A percentile compares a stretch with the other conserved stretches of the same genome.
These are phyloP conservation scores for Blastobasis lacticolella DNA, from an alignment of 2,888 invertebrate genomes.

Conservation along the genomic window DNA sequence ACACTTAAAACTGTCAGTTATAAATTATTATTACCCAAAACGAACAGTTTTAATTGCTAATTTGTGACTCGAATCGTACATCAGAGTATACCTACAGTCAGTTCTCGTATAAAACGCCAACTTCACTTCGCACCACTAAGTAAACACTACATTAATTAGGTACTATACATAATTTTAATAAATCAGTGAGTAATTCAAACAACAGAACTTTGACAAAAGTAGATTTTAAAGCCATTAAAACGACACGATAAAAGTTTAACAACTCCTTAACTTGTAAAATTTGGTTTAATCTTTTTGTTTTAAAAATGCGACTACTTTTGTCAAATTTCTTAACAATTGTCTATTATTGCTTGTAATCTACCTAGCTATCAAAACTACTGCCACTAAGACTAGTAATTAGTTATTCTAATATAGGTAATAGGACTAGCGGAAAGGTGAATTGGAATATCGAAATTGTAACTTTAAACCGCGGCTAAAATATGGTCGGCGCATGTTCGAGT, in stretches of 20 bases:
- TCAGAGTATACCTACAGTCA: too few species aligned
- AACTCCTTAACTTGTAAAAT: slow-evolving; percentile 28
- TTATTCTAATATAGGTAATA: slow-evolving; percentile 19
- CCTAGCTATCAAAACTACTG: slow-evolving; percentile 39
- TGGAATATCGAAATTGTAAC: too few species aligned
- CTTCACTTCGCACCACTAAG: slow-evolving; percentile 38
- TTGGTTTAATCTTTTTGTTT: slow-evolving; percentile 15
- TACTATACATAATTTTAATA: too few species aligned
- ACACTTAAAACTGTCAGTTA: not conserved
- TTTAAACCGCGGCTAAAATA: too few species aligned
- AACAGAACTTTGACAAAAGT: slow-evolving; percentile 53
- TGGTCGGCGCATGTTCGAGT: too few species aligned
- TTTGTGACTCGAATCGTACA: too few species aligned
- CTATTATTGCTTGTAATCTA: slow-evolving; percentile 66
- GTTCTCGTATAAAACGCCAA: slow-evolving; percentile 31
- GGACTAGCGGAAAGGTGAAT: slow-evolving; percentile 23
- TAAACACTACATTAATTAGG: too few species aligned
- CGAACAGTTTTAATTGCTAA: too few species aligned
- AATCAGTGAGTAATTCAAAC: slow-evolving; percentile 34
- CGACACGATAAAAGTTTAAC: slow-evolving; percentile 25
- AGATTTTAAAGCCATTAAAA: slow-evolving; percentile 33
- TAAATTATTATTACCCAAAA: not conserved
- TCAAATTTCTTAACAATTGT: slow-evolving; percentile 50
- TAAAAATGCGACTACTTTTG: slow-evolving; percentile 37
- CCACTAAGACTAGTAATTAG: slow-evolving; percentile 23